Evolutionary conservation across 2,113 vertebrate genomes (phyloP).

Genomic region (Tonatia bakeri): DNA sequence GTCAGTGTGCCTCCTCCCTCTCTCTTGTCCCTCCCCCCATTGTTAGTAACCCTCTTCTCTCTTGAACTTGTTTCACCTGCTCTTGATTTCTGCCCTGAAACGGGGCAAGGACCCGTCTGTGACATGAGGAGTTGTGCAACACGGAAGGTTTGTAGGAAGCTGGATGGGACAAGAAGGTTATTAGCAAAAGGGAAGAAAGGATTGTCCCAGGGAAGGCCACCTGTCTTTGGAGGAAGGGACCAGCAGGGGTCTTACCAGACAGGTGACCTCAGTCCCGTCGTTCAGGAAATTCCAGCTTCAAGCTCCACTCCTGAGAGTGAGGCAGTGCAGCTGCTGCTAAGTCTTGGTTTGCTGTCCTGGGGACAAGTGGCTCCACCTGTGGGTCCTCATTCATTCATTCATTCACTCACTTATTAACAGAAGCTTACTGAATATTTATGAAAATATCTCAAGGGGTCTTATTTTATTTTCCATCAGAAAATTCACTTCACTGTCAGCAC

Average conservation of each 20-base stretch:
- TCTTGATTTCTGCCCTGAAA: background rate
- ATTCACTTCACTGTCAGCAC: background rate
- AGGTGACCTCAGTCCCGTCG: background rate
- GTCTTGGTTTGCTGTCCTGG: background rate
- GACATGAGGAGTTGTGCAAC: background rate
- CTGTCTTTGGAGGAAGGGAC: background rate
- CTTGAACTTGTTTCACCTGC: background rate
- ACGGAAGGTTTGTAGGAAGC: background rate
- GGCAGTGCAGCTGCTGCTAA: background rate
- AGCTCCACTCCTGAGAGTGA: background rate
- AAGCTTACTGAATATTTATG: background rate
- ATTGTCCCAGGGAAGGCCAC: background rate
- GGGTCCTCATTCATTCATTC: background rate
- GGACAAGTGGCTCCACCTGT: background rate
- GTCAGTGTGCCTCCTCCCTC: background rate
- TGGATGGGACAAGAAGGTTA: background rate
- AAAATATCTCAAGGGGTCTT: background rate
- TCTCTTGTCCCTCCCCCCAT: background rate
- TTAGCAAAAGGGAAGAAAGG: background rate
- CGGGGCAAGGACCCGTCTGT: background rate
- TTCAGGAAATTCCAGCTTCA: background rate
- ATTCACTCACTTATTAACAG: too few relatives aligned
- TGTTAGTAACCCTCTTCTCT: background rate
- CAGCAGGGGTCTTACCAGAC: background rate
- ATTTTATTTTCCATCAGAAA: background rate